Evolutionary conservation across 2,113 vertebrate species (phyloP), one percentile per base, ranked within the genome.

Genomic region (Picathartes gymnocephalus): DNA sequence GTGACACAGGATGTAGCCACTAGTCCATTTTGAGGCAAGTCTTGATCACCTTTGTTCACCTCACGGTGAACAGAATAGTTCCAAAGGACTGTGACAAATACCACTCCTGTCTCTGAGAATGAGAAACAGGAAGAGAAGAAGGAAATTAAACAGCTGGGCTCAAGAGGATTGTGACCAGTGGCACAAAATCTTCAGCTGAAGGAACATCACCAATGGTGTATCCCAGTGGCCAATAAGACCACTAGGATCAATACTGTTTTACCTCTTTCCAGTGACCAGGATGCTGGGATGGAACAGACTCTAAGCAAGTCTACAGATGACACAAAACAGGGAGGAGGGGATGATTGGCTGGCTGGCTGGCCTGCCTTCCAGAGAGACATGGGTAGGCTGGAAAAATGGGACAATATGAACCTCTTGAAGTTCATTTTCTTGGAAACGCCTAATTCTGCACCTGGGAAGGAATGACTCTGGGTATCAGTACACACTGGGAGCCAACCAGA

Each of bases 401-500:
- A 10, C 11, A 25, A 16, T 25, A 47, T 15, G 13, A 47, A 39
- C 4, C 2, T 37, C 11, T 21, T 42, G 17, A 71, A 51, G 11
- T 15, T 10, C 4, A 48, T 48, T 56, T 35, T 56, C 66, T 18
- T 20, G 24, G 8, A 91, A 66, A 66, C 28, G 11, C 0, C 37
- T 44, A 37, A 47, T 39, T 14, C 5, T 27, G 20, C 9, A 33
- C 21, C 31, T 35, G 8, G 4, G 13, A 57, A 37, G 6, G 40
- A 73, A 86, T 30, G 11, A 40, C 37, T 14, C 13, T 58, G 20
- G 3, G 2, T 50, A 23, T 57, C 33, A 48, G 6, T 35, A 33
- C 2, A 33, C 4, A 25, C 15, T 30, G 13, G 5, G 11, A 30
- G 3, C 3, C 7, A 60, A 1, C 3, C 23, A 19, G 3, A 2